phyloP scores from a whole-genome alignment of 2,113 vertebrate species.

The Bettongia penicillata region DNA sequence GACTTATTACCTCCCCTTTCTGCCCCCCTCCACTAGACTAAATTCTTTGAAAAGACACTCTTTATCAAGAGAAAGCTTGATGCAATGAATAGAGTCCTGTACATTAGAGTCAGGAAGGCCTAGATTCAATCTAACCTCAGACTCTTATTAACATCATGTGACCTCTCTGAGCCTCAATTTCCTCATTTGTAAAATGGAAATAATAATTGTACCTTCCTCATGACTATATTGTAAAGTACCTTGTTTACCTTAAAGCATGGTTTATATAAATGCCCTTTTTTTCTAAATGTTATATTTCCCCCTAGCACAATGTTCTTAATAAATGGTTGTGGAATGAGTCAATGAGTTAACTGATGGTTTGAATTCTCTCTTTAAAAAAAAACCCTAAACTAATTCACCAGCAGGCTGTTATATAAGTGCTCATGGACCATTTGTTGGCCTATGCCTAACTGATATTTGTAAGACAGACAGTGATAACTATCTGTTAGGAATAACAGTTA shows the following conservation, averaged over 20 bases:
- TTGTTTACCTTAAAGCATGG: too few species aligned
- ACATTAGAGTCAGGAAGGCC: background rate
- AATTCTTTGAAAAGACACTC: background rate
- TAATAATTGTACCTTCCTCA: too few species aligned
- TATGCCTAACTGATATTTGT: background rate
- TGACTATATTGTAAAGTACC: too few species aligned
- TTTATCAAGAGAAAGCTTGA: background rate
- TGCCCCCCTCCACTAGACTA: background rate
- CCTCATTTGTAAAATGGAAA: too few species aligned
- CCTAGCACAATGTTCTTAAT: too few species aligned
- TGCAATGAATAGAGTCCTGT: background rate
- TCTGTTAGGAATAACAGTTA: background rate
- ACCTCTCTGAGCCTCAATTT: too few species aligned
- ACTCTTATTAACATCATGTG: background rate
- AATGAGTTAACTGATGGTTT: background rate
- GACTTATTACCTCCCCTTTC: background rate
- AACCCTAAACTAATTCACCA: background rate
- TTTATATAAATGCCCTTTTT: too few species aligned
- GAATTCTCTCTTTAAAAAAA: background rate
- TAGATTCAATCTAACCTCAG: background rate
- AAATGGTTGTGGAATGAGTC: background rate
- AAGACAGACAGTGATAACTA: background rate
- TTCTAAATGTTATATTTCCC: too few species aligned
- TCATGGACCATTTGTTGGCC: background rate
- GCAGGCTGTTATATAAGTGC: background rate